Evolutionary conservation across 2,888 invertebrate genomes (phyloP).

Genomic region (Morpho achilles): DNA sequence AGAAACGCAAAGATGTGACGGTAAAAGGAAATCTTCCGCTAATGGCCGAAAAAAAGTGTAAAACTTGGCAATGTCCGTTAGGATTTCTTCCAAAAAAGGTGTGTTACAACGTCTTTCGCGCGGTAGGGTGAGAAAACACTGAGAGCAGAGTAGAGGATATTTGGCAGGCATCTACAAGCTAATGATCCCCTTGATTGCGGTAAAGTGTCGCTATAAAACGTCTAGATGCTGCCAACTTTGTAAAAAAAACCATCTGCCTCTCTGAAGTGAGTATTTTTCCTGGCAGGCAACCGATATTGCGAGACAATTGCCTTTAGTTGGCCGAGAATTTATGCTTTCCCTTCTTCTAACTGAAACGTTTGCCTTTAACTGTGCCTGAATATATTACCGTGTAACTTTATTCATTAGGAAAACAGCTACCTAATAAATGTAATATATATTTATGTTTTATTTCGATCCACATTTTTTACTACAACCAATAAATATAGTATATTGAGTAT

Average conservation of each 20-base stretch:
- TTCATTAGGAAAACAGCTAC: too few relatives aligned
- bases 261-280: slow-evolving; percentile 73
- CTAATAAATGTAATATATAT: too few relatives aligned
- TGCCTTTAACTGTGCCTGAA: too few relatives aligned
- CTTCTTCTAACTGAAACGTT: slow-evolving; percentile 32
- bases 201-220: slow-evolving; percentile 75
- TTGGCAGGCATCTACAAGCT: slow-evolving; percentile 75
- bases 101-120: slow-evolving; percentile 60
- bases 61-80: slow-evolving; percentile 56
- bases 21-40: slow-evolving; percentile 11
- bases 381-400: too few relatives aligned
- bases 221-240: slow-evolving; percentile 73
- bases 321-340: slow-evolving; percentile 59
- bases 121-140: slow-evolving; percentile 68
- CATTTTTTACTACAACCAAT: too few relatives aligned
- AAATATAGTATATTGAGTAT: too few relatives aligned
- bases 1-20: slow-evolving; percentile 5
- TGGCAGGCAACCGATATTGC: slow-evolving; percentile 67
- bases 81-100: slow-evolving; percentile 60
- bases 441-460: too few relatives aligned
- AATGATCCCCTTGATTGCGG: slow-evolving; percentile 78
- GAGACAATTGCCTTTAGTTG: slow-evolving; percentile 70
- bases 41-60: slow-evolving; percentile 29
- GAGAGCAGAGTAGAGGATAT: slow-evolving; percentile 65
- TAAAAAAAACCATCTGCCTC: slow-evolving; percentile 62